phyloP scores from a whole-genome alignment of 1,140 invertebrate genomes.

The Drosophila tropicalis region DNA sequence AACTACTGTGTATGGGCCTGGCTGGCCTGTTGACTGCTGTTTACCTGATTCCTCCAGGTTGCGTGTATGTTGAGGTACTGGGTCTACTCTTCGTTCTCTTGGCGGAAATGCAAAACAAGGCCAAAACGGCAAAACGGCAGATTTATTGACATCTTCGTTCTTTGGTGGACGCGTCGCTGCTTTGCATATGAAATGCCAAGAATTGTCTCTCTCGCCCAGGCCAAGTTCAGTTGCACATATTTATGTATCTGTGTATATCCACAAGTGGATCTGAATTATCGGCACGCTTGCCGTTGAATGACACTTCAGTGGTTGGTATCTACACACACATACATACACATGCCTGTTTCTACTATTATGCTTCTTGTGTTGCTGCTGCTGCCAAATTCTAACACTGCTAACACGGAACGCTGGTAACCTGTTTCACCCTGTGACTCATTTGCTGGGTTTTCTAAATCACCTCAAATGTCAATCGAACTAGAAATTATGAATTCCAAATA shows the following conservation, averaged over 20 bases:
- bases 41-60: constrained; percentile 42
- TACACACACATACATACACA: not conserved
- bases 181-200: constrained; percentile 76
- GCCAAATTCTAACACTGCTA: not conserved
- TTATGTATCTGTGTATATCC: constrained; percentile 51
- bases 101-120: constrained; percentile 81
- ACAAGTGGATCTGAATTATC: constrained; percentile 65
- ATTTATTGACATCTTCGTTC: constrained; percentile 82
- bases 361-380: not conserved
- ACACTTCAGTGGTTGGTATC: constrained; percentile 23
- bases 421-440: constrained; percentile 49
- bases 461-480: constrained; percentile 55
- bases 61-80: constrained; percentile 52
- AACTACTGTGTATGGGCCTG: constrained; percentile 63
- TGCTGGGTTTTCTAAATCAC: constrained; percentile 58
- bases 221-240: constrained; percentile 34
- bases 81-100: constrained; percentile 42
- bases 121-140: constrained; percentile 74
- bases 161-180: constrained; percentile 36
- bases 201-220: constrained; percentile 8
- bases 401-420: constrained; percentile 14
- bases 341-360: not conserved
- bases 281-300: constrained; percentile 52
- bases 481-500: constrained; percentile 75
- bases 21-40: constrained; percentile 18